Percentiles rank a stretch among this genome's conserved stretches.
phyloP scores from a whole-genome alignment of 2,888 invertebrate species.

The Pristionchus maxplancki region DNA sequence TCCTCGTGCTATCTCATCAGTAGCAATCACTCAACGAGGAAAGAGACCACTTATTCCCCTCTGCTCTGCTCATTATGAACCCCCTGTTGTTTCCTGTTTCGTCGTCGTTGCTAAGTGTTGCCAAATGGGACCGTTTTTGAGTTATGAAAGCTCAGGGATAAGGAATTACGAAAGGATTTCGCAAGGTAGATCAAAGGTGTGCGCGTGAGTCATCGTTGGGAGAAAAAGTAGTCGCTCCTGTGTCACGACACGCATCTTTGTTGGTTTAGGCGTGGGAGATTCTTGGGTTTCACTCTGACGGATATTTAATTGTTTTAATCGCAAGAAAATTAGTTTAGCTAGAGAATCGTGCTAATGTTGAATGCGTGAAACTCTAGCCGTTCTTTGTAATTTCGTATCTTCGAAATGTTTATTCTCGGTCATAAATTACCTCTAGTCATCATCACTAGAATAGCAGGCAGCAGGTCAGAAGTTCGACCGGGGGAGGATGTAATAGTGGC shows the following conservation, averaged over 20 bases:
- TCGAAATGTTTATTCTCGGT: background rate
- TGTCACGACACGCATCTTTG: background rate
- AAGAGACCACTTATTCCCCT: background rate
- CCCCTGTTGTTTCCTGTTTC: constrained; percentile 11
- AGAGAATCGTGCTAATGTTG: too few species aligned
- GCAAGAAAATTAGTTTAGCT: too few species aligned
- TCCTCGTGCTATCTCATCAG: background rate
- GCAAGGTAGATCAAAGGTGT: constrained; percentile 36
- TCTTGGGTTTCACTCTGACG: background rate
- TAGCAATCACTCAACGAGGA: constrained; percentile 34
- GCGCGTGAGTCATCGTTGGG: background rate
- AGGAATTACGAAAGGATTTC: background rate
- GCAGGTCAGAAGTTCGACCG: constrained; percentile 11
- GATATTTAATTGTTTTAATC: background rate
- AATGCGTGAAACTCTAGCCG: background rate
- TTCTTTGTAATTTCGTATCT: background rate
- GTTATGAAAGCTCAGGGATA: background rate
- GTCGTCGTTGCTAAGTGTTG: background rate
- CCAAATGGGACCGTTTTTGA: background rate
- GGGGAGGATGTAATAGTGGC: constrained; percentile 25
- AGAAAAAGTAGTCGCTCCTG: background rate
- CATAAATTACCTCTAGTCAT: background rate
- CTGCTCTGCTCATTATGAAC: background rate
- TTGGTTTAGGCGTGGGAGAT: background rate
- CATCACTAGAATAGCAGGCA: constrained; percentile 17